Evolutionary conservation across 2,888 invertebrate species (phyloP), one percentile per base, ranked within the genome.

Genomic region (Cephus pygmeus): DNA sequence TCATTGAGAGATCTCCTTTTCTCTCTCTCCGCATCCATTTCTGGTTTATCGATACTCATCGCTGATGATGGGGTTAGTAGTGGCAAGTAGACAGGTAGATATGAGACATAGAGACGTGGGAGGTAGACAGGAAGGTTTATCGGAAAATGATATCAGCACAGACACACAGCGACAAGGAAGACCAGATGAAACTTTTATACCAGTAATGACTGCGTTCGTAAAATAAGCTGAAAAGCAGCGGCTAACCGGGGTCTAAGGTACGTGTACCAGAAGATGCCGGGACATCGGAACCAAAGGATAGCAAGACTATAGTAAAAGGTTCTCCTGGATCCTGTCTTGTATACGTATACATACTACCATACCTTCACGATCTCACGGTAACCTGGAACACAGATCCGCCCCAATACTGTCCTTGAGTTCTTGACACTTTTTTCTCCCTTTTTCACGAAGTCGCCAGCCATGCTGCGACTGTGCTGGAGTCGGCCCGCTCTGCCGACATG

Each of bases 401-500:
- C 56, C 23, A 56, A 56, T 56, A 56, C 79, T 77, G 80, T 76
- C 80, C 79, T 82, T 80, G 80, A 81, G 77, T 79, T 75, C 71
- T 76, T 75, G 75, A 69, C 76, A 75, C 75, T 73, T 40, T 69
- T 73, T 69, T 69, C 3, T 15, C 11, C 31, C 68, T 71, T 34
- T 76, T 56, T 69, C 34, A 77, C 69, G 35, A 74, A 69, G 74
- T 69, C 69, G 75, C 74, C 69, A 56, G 71, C 31, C 69, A 23
- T 56, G 69, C 69, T 75, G 74, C 12, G 77, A 86, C 83, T 86
- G 83, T 85, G 80, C 83, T 81, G 83, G 81, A 84, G 86, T 86
- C 87, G 83, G 75, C 82, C 83, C 85, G 86, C 84, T 86, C 83
- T 86, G 84, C 81, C 86, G 87, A 90, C 90, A 89, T 85, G 89